Percentiles rank a stretch among this genome's conserved stretches.
Evolutionary conservation across 2,113 vertebrate species (phyloP).

Genomic region (Phylloscopus whistleri): DNA sequence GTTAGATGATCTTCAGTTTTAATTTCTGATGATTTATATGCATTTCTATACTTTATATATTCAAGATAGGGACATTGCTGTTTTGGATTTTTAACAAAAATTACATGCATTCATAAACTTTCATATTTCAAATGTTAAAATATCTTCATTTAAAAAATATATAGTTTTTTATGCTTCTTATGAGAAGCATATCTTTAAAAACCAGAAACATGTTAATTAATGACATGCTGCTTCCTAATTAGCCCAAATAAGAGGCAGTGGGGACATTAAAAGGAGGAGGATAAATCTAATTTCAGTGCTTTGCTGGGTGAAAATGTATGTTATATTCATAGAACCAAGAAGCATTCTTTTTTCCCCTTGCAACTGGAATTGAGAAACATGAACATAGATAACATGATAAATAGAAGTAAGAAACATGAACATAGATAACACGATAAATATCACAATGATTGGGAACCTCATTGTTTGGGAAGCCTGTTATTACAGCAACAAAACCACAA

Average conservation of each 20-base stretch:
- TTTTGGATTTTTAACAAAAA: neutral
- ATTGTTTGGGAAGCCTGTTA: neutral
- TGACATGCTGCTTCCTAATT: neutral
- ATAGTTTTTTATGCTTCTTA: neutral
- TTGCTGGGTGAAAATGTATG: neutral
- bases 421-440: neutral
- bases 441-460: neutral
- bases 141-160: neutral
- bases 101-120: neutral
- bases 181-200: neutral
- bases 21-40: neutral
- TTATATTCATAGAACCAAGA: neutral
- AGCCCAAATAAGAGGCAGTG: neutral
- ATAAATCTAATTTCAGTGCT: neutral
- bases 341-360: neutral
- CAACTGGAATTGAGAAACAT: neutral
- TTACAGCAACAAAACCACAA: neutral
- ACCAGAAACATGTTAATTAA: neutral
- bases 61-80: neutral
- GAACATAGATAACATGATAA: neutral
- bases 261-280: neutral
- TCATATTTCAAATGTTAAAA: neutral
- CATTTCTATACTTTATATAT: neutral
- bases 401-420: neutral
- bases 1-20: neutral